Conservation (phyloP, 2,113 vertebrate species). For the Otolemur garnettii region DNA sequence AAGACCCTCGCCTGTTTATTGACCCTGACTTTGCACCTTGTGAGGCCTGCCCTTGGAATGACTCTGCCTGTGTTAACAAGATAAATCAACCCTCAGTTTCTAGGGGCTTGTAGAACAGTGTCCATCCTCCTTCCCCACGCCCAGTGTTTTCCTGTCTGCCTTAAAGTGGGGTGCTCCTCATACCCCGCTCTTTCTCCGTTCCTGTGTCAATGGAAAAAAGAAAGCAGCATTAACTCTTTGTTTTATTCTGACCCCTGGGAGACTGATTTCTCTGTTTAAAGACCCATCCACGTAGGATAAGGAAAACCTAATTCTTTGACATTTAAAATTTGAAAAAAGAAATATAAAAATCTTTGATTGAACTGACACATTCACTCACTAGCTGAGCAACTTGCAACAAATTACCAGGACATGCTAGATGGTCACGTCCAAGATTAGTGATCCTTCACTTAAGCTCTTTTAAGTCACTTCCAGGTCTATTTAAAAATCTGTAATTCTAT, state of each 20-base stretch:
- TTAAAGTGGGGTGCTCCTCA: background rate
- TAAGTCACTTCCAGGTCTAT: constrained; percentile 72
- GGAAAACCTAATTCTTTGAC: background rate
- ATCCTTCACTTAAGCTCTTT: constrained; percentile 15
- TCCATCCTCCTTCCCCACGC: background rate
- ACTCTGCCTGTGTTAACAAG: background rate
- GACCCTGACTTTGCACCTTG: background rate
- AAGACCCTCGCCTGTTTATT: background rate
- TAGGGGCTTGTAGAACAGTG: background rate
- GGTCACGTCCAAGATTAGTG: constrained; percentile 56
- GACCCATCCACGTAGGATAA: background rate
- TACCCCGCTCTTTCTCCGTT: background rate
- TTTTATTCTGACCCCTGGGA: background rate
- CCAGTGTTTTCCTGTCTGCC: background rate
- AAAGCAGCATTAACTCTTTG: background rate
- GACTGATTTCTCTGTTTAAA: background rate
- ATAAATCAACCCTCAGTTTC: background rate
- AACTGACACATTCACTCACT: background rate
- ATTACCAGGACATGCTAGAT: background rate
- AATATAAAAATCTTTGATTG: background rate
- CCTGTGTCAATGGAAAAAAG: background rate
- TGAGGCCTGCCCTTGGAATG: background rate
- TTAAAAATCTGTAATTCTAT: constrained; percentile 71
- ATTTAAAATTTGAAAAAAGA: background rate
- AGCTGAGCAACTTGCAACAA: background rate